phyloP scores from a whole-genome alignment of 2,888 invertebrate species.

The Troides helena region DNA sequence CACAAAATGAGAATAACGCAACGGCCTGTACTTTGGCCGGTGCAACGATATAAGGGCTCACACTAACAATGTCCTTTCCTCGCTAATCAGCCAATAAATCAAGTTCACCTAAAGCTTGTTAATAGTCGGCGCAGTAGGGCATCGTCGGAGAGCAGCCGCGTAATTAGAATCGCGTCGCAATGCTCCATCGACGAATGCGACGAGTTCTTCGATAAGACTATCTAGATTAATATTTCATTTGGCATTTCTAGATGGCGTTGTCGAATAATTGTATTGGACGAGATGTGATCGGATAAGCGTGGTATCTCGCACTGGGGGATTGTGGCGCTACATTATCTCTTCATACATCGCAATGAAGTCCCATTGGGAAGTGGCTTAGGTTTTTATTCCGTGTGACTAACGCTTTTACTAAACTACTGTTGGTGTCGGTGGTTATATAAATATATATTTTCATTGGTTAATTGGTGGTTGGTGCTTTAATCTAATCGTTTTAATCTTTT shows the following conservation, averaged over 20 bases:
- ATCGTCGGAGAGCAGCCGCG: slow-evolving; percentile 41
- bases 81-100: slow-evolving; percentile 61
- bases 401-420: slow-evolving; percentile 47
- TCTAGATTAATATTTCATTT: slow-evolving; percentile 62
- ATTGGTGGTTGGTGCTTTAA: slow-evolving; percentile 1
- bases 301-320: slow-evolving; percentile 63
- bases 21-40: slow-evolving; percentile 7
- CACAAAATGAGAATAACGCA: slow-evolving; percentile 12
- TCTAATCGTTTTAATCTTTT: background rate
- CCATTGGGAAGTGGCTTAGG: slow-evolving; percentile 50
- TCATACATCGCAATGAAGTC: slow-evolving; percentile 35
- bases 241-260: slow-evolving; percentile 55
- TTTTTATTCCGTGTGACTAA: slow-evolving; percentile 44
- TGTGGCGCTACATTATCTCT: slow-evolving; percentile 61
- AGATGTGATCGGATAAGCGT: slow-evolving; percentile 75
- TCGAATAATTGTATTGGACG: slow-evolving; percentile 47
- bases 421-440: slow-evolving; percentile 39
- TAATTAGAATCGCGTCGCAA: slow-evolving; percentile 69
- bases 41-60: slow-evolving; percentile 41
- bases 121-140: slow-evolving; percentile 57
- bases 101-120: slow-evolving; percentile 51
- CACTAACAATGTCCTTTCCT: slow-evolving; percentile 48
- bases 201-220: slow-evolving; percentile 66
- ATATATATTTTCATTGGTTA: background rate
- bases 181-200: slow-evolving; percentile 63